Evolutionary conservation across 2,888 invertebrate species (phyloP).

Genomic region (Pristionchus arcanus): DNA sequence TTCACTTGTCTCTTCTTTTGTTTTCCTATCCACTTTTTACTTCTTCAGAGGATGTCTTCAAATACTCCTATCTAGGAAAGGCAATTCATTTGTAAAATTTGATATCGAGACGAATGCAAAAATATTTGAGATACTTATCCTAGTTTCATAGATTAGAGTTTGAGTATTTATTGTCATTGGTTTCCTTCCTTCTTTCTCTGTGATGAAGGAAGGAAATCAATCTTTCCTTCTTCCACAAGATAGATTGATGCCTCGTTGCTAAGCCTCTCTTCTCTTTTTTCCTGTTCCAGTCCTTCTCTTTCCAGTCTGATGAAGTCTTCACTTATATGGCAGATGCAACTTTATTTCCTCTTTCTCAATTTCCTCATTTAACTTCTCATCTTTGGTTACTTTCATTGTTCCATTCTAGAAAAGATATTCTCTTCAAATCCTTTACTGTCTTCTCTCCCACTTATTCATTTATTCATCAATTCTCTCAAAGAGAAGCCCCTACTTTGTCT

Average conservation of each 20-base stretch:
- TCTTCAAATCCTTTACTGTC: background rate
- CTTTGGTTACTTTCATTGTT: background rate
- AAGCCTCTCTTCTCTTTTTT: background rate
- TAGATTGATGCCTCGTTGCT: background rate
- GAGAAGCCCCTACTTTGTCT: background rate
- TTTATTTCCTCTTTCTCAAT: background rate
- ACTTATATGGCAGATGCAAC: background rate
- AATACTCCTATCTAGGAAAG: background rate
- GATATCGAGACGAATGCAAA: background rate
- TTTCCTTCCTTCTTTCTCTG: background rate
- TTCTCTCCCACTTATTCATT: background rate
- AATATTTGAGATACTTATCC: background rate
- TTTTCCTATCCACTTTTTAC: background rate
- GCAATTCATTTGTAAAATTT: background rate
- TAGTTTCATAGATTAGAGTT: background rate
- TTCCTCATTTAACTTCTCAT: background rate
- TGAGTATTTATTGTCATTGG: background rate
- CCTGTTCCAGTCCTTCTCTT: background rate
- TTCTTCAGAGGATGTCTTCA: background rate
- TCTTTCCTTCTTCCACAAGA: background rate
- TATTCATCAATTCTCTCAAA: conserved; percentile 23
- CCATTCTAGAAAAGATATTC: background rate
- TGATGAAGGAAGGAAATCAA: background rate
- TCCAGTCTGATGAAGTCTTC: background rate
- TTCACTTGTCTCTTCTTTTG: background rate